Conservation (phyloP, 1,140 invertebrate genomes). For the Drosophila bocqueti region DNA sequence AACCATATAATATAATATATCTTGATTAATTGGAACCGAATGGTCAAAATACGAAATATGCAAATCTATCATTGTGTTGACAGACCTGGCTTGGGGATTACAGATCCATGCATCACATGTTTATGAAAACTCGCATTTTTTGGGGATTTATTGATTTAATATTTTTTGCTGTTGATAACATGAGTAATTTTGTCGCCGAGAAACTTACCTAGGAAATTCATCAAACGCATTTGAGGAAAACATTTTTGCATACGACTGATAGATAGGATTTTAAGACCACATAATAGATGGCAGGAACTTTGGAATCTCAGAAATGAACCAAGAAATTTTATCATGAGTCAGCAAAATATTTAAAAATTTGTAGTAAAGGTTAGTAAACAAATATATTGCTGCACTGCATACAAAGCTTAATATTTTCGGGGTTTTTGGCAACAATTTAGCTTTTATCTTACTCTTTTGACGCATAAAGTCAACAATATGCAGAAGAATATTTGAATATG, state of each 20-base stretch:
- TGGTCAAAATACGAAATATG: conserved; percentile 30
- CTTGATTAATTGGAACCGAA: conserved; percentile 40
- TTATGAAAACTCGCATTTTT: conserved; percentile 34
- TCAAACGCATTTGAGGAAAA: conserved; percentile 54
- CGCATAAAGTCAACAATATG: neutral
- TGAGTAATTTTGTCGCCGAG: conserved; percentile 51
- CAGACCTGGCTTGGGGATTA: conserved; percentile 35
- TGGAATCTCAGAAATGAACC: conserved; percentile 6
- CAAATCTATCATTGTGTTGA: conserved; percentile 50
- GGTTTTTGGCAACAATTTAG: neutral
- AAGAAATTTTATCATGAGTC: conserved; percentile 6
- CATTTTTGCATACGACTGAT: conserved; percentile 54
- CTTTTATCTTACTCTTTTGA: neutral
- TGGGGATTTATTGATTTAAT: conserved; percentile 39
- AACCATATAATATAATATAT: conserved; percentile 19
- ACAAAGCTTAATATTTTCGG: no score
- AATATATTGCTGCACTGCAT: no score
- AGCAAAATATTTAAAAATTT: neutral
- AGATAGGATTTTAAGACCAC: conserved; percentile 68
- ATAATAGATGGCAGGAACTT: conserved; percentile 36
- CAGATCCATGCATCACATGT: conserved; percentile 60
- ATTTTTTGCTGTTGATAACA: conserved; percentile 41
- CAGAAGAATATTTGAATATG: neutral
- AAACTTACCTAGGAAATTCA: conserved; percentile 61
- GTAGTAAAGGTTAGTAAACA: no score